Conservation (phyloP, 2,888 invertebrate genomes). For the Nipponacmea schrenckii region DNA sequence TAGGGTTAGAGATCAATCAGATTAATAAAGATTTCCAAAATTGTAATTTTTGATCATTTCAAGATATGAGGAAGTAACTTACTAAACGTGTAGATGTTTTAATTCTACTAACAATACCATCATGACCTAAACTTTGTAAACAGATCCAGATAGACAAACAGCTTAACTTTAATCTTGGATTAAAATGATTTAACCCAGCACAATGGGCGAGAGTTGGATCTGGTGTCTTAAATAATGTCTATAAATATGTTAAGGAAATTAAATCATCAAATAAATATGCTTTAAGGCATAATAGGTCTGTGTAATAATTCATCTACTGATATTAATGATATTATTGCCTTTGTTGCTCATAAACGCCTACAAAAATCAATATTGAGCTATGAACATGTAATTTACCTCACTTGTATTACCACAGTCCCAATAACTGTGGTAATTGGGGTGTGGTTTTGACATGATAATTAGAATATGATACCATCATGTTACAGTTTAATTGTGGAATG, state of each 20-base stretch:
- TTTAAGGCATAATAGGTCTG: neutral
- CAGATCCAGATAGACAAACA: slow-evolving; percentile 88
- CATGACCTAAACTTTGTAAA: slow-evolving; percentile 73
- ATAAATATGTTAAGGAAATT: slow-evolving; percentile 22
- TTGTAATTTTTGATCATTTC: too few relatives aligned
- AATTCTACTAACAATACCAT: slow-evolving; percentile 78
- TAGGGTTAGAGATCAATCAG: too few relatives aligned
- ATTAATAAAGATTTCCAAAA: too few relatives aligned
- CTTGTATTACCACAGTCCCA: too few relatives aligned
- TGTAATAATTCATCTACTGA: neutral
- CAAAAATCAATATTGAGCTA: neutral
- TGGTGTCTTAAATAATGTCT: slow-evolving; percentile 66
- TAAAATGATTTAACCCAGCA: slow-evolving; percentile 73
- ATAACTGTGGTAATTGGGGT: too few relatives aligned
- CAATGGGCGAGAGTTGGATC: slow-evolving; percentile 63
- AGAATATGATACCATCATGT: too few relatives aligned
- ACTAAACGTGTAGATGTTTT: slow-evolving; percentile 79
- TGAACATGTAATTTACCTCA: too few relatives aligned
- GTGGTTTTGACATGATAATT: too few relatives aligned
- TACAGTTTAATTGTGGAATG: neutral
- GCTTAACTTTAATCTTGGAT: slow-evolving; percentile 74
- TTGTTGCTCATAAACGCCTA: neutral
- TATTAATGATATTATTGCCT: neutral
- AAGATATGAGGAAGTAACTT: too few relatives aligned
- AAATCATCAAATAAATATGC: neutral